A percentile compares a stretch with the other conserved stretches of the same genome.
Conservation (phyloP, 2,888 invertebrate genomes). For the Coleophora deauratella region DNA sequence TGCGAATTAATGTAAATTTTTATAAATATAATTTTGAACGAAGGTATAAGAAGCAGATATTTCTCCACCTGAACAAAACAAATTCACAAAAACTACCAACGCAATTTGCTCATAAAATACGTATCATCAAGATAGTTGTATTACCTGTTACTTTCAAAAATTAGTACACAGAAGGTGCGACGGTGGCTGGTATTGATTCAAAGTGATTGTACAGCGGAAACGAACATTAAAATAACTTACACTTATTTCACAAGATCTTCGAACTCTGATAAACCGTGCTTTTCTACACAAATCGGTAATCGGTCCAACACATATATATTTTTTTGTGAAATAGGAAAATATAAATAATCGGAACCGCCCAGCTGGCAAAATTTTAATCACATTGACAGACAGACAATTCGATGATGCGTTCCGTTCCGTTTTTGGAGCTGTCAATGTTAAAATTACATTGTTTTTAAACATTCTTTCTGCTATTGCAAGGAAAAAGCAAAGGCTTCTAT, state of each 20-base stretch:
- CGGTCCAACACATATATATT: no score
- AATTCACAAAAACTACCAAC: no score
- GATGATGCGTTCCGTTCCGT: no score
- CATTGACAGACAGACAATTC: constrained; percentile 1
- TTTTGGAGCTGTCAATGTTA: no score
- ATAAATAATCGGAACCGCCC: constrained; percentile 55
- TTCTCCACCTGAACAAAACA: no score
- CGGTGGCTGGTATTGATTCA: constrained; percentile 32
- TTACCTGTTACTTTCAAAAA: constrained; percentile 1
- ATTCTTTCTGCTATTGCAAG: no score
- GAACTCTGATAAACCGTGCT: constrained; percentile 9
- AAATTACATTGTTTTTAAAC: no score
- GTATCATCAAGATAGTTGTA: neutral
- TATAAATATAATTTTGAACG: no score
- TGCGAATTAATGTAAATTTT: no score
- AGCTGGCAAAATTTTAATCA: constrained; percentile 48
- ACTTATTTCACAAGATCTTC: constrained; percentile 18
- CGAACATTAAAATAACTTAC: constrained; percentile 24
- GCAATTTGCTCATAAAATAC: no score
- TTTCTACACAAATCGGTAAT: neutral
- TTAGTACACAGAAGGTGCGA: neutral
- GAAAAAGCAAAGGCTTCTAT: no score
- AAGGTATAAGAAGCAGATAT: no score
- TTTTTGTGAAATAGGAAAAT: neutral
- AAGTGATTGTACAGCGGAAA: constrained; percentile 20